Evolutionary conservation across 1,140 invertebrate genomes (phyloP), one percentile per base, ranked within the genome.

Genomic region (Papilio helenus): DNA sequence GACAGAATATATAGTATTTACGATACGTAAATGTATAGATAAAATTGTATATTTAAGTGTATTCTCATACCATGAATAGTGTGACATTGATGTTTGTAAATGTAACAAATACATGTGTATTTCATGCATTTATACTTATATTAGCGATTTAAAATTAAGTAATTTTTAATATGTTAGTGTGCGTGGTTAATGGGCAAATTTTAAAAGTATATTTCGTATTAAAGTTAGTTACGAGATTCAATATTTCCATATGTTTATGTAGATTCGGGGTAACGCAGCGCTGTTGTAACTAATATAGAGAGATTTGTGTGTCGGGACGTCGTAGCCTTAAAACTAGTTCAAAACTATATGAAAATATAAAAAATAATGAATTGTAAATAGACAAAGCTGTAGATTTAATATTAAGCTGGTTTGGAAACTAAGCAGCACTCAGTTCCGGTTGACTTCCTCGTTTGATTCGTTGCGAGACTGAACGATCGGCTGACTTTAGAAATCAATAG

Each of bases 271-370:
- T n/a, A 73, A 79, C 84, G 88, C 87, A 86, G 89, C 90, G 89
- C 90, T 88, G 83, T 86, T 89, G 79, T 88, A 84, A 86, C 81
- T 89, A 90, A 86, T 80, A 86, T 90, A 89, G 83, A 79, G 82
- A 84, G 85, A 91, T 81, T 85, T 92, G 90, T 91, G 88, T 87
- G 87, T 92, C 87, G 80, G 87, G 88, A 91, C 88, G 83, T 87
- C 85, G 90, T 93, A 94, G 93, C 92, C 92, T 94, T 94, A 94
- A 92, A 91, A 90, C 88, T 94, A 94, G 93, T 94, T 93, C 93
- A 94, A 94, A 94, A 92, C 90, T 93, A 93, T 90, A 90, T 89
- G 84, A 90, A 90, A 88, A 86, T 86, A 84, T 85, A 88, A 88
- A 88, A 87, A 86, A 83, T 81, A 85, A 87, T 88, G 87, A 88